Evolutionary conservation across 2,888 invertebrate genomes (phyloP).

Genomic region (Caenorhabditis plicata): DNA sequence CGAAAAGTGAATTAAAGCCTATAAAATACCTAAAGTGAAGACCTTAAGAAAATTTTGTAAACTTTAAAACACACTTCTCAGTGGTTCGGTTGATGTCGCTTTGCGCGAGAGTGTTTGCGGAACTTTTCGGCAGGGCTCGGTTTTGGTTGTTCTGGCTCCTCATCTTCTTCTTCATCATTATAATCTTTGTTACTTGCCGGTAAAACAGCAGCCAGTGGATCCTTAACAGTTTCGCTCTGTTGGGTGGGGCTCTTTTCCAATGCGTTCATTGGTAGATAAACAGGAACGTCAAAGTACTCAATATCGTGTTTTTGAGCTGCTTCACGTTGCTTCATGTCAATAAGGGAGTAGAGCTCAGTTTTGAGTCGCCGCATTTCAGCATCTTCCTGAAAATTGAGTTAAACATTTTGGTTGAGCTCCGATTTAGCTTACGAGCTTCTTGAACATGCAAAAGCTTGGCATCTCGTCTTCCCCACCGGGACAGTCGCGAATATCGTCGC

Average conservation of each 20-base stretch:
- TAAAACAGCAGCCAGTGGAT: no score
- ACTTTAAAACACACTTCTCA: no score
- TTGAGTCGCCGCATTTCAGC: constrained; percentile 15
- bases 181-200: constrained; percentile 6
- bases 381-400: constrained; percentile 28
- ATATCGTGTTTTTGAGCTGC: constrained; percentile 1
- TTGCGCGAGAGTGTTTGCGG: no score
- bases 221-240: no score
- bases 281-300: constrained; percentile 1
- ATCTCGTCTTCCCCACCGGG: constrained; percentile 41
- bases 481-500: constrained; percentile 34
- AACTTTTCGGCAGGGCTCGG: no score
- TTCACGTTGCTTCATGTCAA: neutral
- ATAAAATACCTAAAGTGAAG: no score
- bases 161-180: constrained; percentile 2
- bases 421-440: constrained; percentile 24
- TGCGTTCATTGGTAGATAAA: neutral
- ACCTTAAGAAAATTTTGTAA: no score
- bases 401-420: neutral
- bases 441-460: constrained; percentile 35
- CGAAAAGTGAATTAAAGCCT: no score
- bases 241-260: no score
- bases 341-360: constrained; percentile 5
- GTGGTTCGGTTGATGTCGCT: no score
- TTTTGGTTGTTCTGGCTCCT: neutral